phyloP scores from a whole-genome alignment of 2,888 invertebrate species.

The Trissonchulus sp. region DNA sequence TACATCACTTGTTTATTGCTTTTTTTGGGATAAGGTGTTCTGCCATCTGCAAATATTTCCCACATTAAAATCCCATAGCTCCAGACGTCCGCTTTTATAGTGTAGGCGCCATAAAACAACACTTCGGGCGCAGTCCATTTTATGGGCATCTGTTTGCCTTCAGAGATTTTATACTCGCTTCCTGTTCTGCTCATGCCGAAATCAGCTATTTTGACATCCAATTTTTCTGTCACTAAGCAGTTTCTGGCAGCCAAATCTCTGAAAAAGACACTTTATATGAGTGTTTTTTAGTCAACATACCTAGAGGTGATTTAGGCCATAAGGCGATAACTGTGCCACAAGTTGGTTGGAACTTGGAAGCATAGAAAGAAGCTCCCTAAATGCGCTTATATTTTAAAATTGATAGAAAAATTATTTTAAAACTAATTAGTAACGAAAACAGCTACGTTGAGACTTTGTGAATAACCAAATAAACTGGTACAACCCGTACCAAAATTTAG shows the following conservation, averaged over 20 bases:
- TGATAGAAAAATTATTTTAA: too few species aligned
- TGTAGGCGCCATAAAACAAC: not conserved
- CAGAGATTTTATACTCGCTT: not conserved
- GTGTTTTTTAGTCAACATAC: too few species aligned
- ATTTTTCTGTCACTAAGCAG: conserved; percentile 86
- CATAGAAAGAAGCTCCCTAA: too few species aligned
- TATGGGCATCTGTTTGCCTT: conserved; percentile 22
- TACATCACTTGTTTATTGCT: not conserved
- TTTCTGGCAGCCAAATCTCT: conserved; percentile 90
- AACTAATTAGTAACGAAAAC: too few species aligned
- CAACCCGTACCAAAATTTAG: too few species aligned
- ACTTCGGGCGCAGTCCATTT: conserved; percentile 23
- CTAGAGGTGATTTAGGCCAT: too few species aligned
- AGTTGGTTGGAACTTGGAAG: too few species aligned
- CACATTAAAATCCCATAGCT: conserved; percentile 22
- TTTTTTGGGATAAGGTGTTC: conserved; percentile 4
- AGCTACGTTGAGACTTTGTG: too few species aligned
- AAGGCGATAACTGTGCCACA: too few species aligned
- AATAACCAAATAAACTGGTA: too few species aligned
- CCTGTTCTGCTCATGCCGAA: conserved; percentile 76
- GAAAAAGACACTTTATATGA: too few species aligned
- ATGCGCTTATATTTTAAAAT: too few species aligned
- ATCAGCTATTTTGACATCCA: conserved; percentile 92
- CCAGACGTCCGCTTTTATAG: conserved; percentile 12
- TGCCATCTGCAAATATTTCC: conserved; percentile 13